A percentile compares a stretch with the other conserved stretches of the same genome.
Evolutionary conservation across 1,140 invertebrate genomes (phyloP).

Genomic region (Leguminivora glycinivorella): DNA sequence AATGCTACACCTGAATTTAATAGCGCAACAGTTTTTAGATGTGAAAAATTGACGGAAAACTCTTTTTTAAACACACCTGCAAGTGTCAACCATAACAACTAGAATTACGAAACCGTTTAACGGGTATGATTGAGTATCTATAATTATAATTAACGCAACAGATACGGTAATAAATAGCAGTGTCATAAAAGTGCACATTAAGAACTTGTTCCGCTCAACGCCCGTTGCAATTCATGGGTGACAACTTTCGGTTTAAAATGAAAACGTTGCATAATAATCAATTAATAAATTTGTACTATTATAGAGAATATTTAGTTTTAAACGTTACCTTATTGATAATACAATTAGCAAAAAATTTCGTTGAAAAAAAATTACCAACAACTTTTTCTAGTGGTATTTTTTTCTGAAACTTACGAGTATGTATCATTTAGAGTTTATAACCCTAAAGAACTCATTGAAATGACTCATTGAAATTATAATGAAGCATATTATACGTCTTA

Average conservation of each 20-base stretch:
- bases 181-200: conserved; percentile 38
- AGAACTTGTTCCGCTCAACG: conserved; percentile 35
- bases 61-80: background rate
- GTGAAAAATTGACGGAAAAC: too few species aligned
- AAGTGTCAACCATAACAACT: conserved; percentile 7
- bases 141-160: conserved; percentile 32
- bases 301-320: background rate
- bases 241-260: conserved; percentile 40
- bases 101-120: conserved; percentile 20
- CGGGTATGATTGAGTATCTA: background rate
- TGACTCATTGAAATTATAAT: background rate
- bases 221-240: conserved; percentile 35
- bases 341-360: background rate
- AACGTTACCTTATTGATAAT: too few species aligned
- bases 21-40: too few species aligned
- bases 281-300: conserved; percentile 23
- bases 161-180: conserved; percentile 29
- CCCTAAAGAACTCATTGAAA: background rate
- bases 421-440: too few species aligned
- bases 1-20: too few species aligned
- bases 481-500: background rate
- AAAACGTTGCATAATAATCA: conserved; percentile 34
- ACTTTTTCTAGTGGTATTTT: background rate
- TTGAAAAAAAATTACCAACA: too few species aligned
- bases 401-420: background rate